Evolutionary conservation across 2,888 invertebrate species (phyloP).

Genomic region (Agrenia bidenticulata): DNA sequence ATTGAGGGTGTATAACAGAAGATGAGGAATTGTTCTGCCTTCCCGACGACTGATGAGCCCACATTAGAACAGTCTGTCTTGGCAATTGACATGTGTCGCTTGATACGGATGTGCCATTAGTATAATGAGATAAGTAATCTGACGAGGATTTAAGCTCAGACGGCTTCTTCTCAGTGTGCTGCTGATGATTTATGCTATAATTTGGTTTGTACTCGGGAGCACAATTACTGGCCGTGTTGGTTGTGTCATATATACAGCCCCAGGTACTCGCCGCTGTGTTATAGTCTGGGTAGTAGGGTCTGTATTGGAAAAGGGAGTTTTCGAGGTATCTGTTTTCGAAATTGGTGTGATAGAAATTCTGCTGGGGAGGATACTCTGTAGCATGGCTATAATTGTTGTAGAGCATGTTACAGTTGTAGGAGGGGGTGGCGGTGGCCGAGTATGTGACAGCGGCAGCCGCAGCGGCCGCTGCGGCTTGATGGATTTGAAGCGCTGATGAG

Average conservation of each 20-base stretch:
- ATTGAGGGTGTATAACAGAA: slow-evolving; percentile 32
- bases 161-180: slow-evolving; percentile 12
- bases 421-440: slow-evolving; percentile 60
- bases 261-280: slow-evolving; percentile 68
- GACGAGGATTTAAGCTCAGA: slow-evolving; percentile 24
- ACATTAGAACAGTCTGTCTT: slow-evolving; percentile 90
- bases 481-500: slow-evolving; percentile 19
- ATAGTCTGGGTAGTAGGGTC: slow-evolving; percentile 78
- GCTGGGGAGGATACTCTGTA: slow-evolving; percentile 66
- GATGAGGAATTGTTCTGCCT: slow-evolving; percentile 49
- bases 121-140: slow-evolving; percentile 37
- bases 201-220: slow-evolving; percentile 57
- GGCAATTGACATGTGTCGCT: slow-evolving; percentile 56
- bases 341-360: slow-evolving; percentile 63
- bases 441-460: slow-evolving; percentile 49
- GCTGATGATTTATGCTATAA: slow-evolving; percentile 20
- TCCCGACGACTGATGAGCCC: slow-evolving; percentile 63
- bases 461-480: slow-evolving; percentile 53
- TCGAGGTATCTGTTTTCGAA: slow-evolving; percentile 71
- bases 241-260: slow-evolving; percentile 47
- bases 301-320: slow-evolving; percentile 84
- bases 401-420: slow-evolving; percentile 63
- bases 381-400: slow-evolving; percentile 54
- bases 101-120: slow-evolving; percentile 34
- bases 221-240: slow-evolving; percentile 39